Conservation (phyloP, 2,888 invertebrate genomes). For the Aleiodes alternator region DNA sequence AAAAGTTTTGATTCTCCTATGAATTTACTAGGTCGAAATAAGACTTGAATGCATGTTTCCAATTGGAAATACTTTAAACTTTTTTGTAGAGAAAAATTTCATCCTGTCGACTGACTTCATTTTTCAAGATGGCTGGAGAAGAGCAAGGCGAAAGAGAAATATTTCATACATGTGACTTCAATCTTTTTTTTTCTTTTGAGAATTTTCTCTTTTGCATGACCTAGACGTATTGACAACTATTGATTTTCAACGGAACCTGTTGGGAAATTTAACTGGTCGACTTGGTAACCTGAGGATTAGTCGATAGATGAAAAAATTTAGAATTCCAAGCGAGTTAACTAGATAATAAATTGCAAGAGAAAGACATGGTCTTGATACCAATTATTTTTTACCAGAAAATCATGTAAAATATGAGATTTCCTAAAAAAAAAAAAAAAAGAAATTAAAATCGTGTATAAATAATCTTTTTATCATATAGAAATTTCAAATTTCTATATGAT, state of each 20-base stretch:
- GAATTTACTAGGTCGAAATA: neutral
- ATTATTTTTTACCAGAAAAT: too few relatives aligned
- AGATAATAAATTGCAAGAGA: too few relatives aligned
- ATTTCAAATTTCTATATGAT: too few relatives aligned
- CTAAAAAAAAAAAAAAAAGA: too few relatives aligned
- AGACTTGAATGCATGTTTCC: neutral
- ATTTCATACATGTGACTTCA: neutral
- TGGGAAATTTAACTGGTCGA: neutral
- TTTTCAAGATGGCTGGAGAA: neutral
- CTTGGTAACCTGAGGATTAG: too few relatives aligned
- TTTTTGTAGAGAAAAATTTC: neutral
- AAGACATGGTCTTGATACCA: too few relatives aligned
- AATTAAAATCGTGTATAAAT: too few relatives aligned
- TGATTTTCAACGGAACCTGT: neutral
- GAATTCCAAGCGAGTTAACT: too few relatives aligned
- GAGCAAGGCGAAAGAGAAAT: neutral
- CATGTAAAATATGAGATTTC: too few relatives aligned
- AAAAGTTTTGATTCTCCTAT: neutral
- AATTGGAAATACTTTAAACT: neutral
- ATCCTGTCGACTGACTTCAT: neutral
- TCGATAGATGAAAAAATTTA: too few relatives aligned
- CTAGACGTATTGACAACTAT: slow-evolving; percentile 5
- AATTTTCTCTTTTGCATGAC: neutral
- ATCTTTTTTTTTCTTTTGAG: neutral
- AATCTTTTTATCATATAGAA: too few relatives aligned